Evolutionary conservation across 2,113 vertebrate genomes (phyloP).

Genomic region (Boleophthalmus pectinirostris): DNA sequence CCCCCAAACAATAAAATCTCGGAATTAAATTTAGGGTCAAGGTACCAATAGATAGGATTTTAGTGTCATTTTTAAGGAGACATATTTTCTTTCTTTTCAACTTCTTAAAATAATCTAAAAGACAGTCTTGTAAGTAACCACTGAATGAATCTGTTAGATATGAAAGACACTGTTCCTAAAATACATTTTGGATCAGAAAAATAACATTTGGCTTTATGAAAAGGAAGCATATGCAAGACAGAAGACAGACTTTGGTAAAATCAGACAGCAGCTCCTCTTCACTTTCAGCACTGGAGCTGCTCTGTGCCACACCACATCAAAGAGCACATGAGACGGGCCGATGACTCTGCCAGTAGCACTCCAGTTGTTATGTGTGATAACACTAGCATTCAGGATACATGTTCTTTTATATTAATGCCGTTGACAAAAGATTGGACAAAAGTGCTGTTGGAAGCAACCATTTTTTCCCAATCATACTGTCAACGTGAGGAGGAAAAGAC

Average conservation of each 20-base stretch:
- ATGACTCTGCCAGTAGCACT: slow-evolving; percentile 37
- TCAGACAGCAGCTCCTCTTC: slow-evolving; percentile 57
- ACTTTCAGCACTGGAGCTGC: slow-evolving; percentile 48
- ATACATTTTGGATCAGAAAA: slow-evolving; percentile 3
- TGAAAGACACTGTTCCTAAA: background rate
- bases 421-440: background rate
- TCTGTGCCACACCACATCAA: slow-evolving; percentile 48
- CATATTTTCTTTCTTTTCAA: no score
- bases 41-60: no score
- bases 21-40: no score
- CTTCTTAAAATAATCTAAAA: no score
- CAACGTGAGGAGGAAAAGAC: no score
- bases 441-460: no score
- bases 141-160: background rate
- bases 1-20: no score
- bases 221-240: slow-evolving; percentile 29
- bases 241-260: slow-evolving; percentile 41
- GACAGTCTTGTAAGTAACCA: background rate
- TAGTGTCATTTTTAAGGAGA: no score
- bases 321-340: slow-evolving; percentile 32
- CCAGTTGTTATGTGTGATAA: slow-evolving; percentile 56
- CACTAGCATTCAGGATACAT: slow-evolving; percentile 22
- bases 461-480: no score
- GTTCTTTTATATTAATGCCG: slow-evolving; percentile 1
- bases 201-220: background rate